Evolutionary conservation across 2,888 invertebrate genomes (phyloP), one percentile per base, ranked within the genome.

Genomic region (Schrankia costaestrigalis): DNA sequence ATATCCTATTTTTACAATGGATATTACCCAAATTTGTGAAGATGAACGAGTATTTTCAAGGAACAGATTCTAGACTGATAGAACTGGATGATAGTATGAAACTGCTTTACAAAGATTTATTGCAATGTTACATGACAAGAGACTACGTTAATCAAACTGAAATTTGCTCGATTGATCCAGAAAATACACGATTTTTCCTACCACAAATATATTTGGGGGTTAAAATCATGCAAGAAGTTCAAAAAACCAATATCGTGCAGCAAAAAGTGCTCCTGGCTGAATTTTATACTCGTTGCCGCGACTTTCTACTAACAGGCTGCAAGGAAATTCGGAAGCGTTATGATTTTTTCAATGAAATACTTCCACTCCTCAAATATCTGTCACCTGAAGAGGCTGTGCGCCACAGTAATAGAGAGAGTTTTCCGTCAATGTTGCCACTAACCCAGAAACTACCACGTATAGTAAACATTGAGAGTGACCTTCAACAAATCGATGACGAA

Each of bases 11-110:
- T 24, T 3, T 27, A 12, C 33, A 26, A 17, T 35, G 35, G 35
- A 31, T 40, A 21, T 31, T 35, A 25, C 35, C 31, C 3, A 35
- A 35, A 29, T 35, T 41, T 18, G 32, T 30, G 9, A 33, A 35
- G 11, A 21, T 41, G 5, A 41, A 41, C 13, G 32, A 41, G 14
- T 30, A 25, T 30, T 41, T 35, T 30, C 26, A 38, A 28, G 23
- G 22, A 6, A 7, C 18, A n/a, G 32, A 22, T n/a, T 15, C 26
- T 11, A 26, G 15, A 26, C n/a, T 31, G 13, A 3, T 24, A n/a
- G 32, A 33, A 26, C 22, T 33, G 12, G 27, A 34, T 27, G 18
- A 28, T 12, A n/a, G 11, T 2, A 29, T 34, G 1, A 19, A 18
- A 29, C 10, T 28, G n/a, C 8, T 19, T 1, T 34, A 29, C 19